phyloP scores from a whole-genome alignment of 2,113 vertebrate genomes.

The Cyanoderma ruficeps region DNA sequence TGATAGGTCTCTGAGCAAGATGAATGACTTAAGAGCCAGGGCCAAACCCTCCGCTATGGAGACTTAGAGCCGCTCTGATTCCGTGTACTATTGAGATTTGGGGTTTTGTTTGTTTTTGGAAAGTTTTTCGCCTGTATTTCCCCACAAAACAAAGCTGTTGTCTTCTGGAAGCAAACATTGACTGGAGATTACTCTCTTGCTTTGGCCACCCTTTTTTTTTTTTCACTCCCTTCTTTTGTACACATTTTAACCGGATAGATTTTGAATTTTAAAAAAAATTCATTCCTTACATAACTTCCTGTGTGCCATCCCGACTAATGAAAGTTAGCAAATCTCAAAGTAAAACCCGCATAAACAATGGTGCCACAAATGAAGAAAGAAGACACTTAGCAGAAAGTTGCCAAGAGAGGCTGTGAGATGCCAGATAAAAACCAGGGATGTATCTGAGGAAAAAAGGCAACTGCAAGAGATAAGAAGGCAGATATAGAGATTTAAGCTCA shows the following conservation, averaged over 20 bases:
- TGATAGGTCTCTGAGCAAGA: conserved; percentile 35
- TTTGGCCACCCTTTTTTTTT: not conserved
- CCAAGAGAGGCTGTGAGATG: conserved; percentile 28
- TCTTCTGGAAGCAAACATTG: not conserved
- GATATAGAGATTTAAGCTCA: not conserved
- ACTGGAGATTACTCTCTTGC: not conserved
- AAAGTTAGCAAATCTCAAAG: not conserved
- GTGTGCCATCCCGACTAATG: not conserved
- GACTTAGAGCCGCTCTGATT: not conserved
- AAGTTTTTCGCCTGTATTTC: accelerated
- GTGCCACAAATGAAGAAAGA: conserved; percentile 19
- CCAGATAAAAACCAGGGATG: conserved; percentile 28
- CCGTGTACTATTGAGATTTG: not conserved
- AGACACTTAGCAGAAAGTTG: conserved; percentile 29
- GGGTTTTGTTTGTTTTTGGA: not conserved
- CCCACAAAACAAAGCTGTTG: not conserved
- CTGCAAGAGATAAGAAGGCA: conserved; percentile 18
- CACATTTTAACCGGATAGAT: not conserved
- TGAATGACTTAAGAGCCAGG: not conserved
- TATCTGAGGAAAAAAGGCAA: conserved; percentile 33
- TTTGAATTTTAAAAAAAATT: not conserved
- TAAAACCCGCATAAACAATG: not conserved
- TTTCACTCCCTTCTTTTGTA: not conserved
- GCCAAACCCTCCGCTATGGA: not conserved
- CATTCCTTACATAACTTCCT: not conserved